phyloP scores from a whole-genome alignment of 2,888 invertebrate species.

The Halictus ligatus region DNA sequence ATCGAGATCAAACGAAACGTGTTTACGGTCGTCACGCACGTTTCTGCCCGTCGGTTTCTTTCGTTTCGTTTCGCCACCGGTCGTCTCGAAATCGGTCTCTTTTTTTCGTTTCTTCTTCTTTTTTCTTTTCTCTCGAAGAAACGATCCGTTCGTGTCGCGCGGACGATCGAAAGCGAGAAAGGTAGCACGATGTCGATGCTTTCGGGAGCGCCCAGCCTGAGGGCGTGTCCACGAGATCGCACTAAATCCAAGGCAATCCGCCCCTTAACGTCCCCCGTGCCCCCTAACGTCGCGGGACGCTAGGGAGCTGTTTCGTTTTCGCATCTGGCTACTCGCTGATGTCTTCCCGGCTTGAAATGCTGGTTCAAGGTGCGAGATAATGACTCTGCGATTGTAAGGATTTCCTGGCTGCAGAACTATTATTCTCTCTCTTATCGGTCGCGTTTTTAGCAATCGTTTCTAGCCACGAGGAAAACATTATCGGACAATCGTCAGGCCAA shows the following conservation, averaged over 20 bases:
- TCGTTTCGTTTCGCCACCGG: not conserved
- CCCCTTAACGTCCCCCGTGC: not conserved
- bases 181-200: slow-evolving; percentile 10
- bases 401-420: not conserved
- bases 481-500: not conserved
- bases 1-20: slow-evolving; percentile 63
- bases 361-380: not conserved
- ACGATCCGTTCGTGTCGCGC: slow-evolving; percentile 36
- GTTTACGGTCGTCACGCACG: not conserved
- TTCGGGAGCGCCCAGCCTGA: not conserved
- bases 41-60: not conserved
- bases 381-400: not conserved
- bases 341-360: not conserved
- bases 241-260: not conserved
- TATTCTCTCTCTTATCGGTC: not conserved
- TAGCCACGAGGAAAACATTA: not conserved
- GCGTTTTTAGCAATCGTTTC: not conserved
- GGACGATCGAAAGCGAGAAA: slow-evolving; percentile 64
- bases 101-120: not conserved
- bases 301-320: not conserved
- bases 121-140: not conserved
- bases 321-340: not conserved
- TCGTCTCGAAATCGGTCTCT: not conserved
- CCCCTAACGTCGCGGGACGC: not conserved
- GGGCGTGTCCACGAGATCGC: not conserved